Base-by-base conservation (phyloP, 2,888 invertebrate genomes). In the Eupithecia exiguata region DNA sequence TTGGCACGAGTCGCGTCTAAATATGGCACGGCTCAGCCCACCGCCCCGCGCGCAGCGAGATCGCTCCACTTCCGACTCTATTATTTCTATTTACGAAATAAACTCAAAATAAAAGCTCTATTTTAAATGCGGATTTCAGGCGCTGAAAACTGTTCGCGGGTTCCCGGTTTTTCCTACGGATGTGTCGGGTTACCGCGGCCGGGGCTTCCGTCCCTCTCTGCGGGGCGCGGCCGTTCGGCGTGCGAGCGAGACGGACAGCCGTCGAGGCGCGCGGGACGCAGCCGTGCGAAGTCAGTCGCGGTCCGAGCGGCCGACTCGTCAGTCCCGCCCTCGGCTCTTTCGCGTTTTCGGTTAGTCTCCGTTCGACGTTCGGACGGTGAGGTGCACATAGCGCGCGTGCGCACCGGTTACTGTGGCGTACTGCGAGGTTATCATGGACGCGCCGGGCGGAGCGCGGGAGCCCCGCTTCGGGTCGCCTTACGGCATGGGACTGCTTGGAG, bases 391-490 rank as follows among this genome's bases (percentile, higher is more conserved):
- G 93, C 92, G 93, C 93, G 89, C 91, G 89, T 87, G 94, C 94
- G 92, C 93, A 94, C 92, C 92, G 92, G 91, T 91, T 94, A 94
- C 95, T 95, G 95, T 95, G 94, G 95, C 94, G 94, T 94, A 94
- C 94, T 95, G 94, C 93, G 94, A 95, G 93, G 94, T 94, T 93
- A 96, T 96, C 93, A 97, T 97, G 97, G 97, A 97, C 96, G 96
- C 96, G 95, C 97, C 97, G 94, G 97, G 97, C 96, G 97, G 97
- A 95, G 96, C 96, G 93, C 96, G 97, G 95, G 97, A 97, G 95
- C 96, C 97, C 96, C 97, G 97, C 94, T 97, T 97, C 95, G 97
- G 97, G 95, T 96, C 97, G 95, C 96, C 97, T 91, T 97, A 97
- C 94, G 96, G 96, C 94, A 97, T 97, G 96, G 97, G 97, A 88